These are phyloP conservation scores for Sturnus vulgaris DNA, from an alignment of 2,113 vertebrate species.

Conservation along the genomic window DNA sequence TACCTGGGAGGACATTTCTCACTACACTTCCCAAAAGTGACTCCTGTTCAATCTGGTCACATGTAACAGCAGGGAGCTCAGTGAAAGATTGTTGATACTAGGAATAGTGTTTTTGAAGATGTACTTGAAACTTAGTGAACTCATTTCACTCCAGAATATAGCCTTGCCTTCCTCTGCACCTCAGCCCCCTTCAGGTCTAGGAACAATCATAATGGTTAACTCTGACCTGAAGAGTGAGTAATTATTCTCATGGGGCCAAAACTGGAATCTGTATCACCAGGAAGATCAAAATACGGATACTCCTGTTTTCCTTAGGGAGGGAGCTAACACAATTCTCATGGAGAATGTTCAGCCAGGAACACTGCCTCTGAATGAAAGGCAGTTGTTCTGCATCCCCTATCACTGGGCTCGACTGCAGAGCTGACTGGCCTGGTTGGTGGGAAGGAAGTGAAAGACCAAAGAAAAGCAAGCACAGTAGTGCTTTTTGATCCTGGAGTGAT, in stretches of 20 bases:
- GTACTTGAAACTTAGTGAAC: neutral
- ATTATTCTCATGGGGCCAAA: neutral
- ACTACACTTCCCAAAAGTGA: neutral
- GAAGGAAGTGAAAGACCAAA: slow-evolving; percentile 36
- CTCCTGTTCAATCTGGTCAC: neutral
- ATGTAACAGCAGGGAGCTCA: neutral
- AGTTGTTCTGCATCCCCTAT: neutral
- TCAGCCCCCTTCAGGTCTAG: neutral
- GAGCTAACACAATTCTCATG: neutral
- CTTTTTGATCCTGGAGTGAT: slow-evolving; percentile 19
- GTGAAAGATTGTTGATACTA: neutral
- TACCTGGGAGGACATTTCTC: neutral
- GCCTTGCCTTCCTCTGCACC: neutral
- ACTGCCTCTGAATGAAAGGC: neutral
- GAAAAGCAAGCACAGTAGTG: neutral
- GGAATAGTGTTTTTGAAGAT: neutral
- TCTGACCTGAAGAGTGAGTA: neutral
- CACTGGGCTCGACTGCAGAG: neutral
- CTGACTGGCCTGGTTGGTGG: neutral
- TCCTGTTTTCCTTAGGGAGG: neutral
- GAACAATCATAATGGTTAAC: neutral
- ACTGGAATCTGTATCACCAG: neutral
- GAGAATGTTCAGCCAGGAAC: neutral
- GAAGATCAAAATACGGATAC: neutral
- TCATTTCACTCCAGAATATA: neutral